Conservation (phyloP, 2,113 vertebrate genomes). For the Leptodactylus fuscus region DNA sequence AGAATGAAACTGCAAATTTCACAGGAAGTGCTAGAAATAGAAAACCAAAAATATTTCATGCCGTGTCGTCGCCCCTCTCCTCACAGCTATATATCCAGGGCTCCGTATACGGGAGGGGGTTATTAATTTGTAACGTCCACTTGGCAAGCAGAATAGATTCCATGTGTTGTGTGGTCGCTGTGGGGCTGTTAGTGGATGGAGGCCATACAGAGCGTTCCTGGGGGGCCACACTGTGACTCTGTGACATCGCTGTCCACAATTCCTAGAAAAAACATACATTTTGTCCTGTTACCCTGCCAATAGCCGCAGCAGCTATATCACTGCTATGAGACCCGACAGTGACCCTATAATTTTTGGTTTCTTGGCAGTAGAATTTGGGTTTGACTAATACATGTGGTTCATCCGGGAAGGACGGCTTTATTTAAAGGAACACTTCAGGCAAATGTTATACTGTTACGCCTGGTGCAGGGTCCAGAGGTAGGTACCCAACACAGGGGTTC, state of each 20-base stretch:
- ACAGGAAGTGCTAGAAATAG: slow-evolving; percentile 11
- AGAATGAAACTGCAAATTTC: background rate
- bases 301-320: too few species aligned
- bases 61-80: background rate
- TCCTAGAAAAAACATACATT: too few species aligned
- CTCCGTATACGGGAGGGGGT: background rate
- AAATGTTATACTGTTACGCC: background rate
- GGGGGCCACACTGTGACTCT: background rate
- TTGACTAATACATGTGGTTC: background rate
- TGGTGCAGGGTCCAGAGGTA: background rate
- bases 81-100: background rate
- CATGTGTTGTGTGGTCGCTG: too few species aligned
- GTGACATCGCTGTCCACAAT: background rate
- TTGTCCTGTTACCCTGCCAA: too few species aligned
- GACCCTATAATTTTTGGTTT: background rate
- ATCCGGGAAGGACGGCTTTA: background rate
- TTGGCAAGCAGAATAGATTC: too few species aligned
- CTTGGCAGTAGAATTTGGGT: background rate
- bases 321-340: background rate
- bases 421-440: background rate
- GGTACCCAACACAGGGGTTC: background rate
- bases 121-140: too few species aligned
- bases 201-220: background rate
- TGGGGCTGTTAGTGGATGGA: too few species aligned
- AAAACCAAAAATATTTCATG: background rate